Evolutionary conservation across 2,888 invertebrate genomes (phyloP).

Genomic region (Syritta pipiens): DNA sequence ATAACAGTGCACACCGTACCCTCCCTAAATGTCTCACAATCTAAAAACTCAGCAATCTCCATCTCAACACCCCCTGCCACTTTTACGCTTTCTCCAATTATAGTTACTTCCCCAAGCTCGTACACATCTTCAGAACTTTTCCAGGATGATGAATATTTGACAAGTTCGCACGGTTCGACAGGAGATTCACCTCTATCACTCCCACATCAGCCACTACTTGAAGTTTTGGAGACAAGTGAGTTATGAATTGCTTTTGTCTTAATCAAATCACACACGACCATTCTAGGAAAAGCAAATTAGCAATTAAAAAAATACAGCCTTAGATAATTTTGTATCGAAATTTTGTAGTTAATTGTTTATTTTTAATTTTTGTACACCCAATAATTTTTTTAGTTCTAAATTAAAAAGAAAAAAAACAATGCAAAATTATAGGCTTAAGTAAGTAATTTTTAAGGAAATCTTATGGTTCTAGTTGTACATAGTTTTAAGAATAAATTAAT

Average conservation of each 20-base stretch:
- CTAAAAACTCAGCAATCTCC: slow-evolving; percentile 50
- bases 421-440: slow-evolving; percentile 45
- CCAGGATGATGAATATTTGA: slow-evolving; percentile 59
- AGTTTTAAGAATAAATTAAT: slow-evolving; percentile 37
- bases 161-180: slow-evolving; percentile 24
- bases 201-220: slow-evolving; percentile 47
- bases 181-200: slow-evolving; percentile 51
- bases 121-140: slow-evolving; percentile 70
- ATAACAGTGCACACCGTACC: slow-evolving; percentile 71
- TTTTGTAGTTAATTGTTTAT: slow-evolving; percentile 58
- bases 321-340: slow-evolving; percentile 64
- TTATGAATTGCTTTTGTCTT: slow-evolving; percentile 53
- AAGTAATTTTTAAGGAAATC: slow-evolving; percentile 17
- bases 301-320: slow-evolving; percentile 22
- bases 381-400: slow-evolving; percentile 31
- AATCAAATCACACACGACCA: too few species aligned
- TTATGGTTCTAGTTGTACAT: slow-evolving; percentile 33
- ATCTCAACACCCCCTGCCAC: slow-evolving; percentile 63
- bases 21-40: slow-evolving; percentile 58
- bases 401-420: slow-evolving; percentile 35
- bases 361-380: slow-evolving; percentile 18
- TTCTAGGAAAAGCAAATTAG: too few species aligned
- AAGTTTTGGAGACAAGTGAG: slow-evolving; percentile 58
- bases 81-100: slow-evolving; percentile 72
- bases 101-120: slow-evolving; percentile 75